Conservation (phyloP, 1,140 invertebrate genomes). For the Eupeodes corollae region DNA sequence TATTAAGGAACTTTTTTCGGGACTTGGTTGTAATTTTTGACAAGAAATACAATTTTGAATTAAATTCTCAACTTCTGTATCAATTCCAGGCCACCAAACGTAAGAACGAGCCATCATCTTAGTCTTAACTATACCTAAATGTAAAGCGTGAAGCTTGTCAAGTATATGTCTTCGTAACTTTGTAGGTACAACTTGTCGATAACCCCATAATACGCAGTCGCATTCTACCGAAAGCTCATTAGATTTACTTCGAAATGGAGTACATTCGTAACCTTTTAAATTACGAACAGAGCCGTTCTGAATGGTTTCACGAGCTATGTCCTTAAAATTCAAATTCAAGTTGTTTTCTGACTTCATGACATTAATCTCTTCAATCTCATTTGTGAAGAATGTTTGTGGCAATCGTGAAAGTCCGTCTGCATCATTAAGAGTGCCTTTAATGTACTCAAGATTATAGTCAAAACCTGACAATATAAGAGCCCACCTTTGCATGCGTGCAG, state of each 20-base stretch:
- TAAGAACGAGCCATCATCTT: conserved; percentile 34
- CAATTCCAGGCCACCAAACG: conserved; percentile 36
- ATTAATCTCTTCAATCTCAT: neutral
- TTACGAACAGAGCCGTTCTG: conserved; percentile 1
- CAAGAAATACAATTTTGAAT: too few species aligned
- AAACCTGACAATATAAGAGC: conserved; percentile 27
- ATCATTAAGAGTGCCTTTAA: conserved; percentile 9
- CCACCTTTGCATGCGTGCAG: conserved; percentile 26
- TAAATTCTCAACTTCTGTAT: conserved; percentile 33
- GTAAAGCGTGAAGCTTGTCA: conserved; percentile 22
- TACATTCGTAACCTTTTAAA: conserved; percentile 4
- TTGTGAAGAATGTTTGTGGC: neutral
- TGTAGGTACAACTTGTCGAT: conserved; percentile 18
- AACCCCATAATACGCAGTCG: conserved; percentile 19
- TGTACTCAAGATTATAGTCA: conserved; percentile 27
- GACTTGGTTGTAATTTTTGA: too few species aligned
- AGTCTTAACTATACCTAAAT: conserved; percentile 24
- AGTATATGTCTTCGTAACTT: conserved; percentile 12
- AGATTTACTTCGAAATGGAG: conserved; percentile 5
- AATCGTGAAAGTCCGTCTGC: conserved; percentile 15
- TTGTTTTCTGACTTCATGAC: neutral
- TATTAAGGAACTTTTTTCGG: conserved; percentile 3
- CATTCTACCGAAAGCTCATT: conserved; percentile 13
- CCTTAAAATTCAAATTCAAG: neutral
- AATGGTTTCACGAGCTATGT: conserved; percentile 2